Conservation (phyloP, 2,113 vertebrate species). For the Phrynosoma platyrhinos region DNA sequence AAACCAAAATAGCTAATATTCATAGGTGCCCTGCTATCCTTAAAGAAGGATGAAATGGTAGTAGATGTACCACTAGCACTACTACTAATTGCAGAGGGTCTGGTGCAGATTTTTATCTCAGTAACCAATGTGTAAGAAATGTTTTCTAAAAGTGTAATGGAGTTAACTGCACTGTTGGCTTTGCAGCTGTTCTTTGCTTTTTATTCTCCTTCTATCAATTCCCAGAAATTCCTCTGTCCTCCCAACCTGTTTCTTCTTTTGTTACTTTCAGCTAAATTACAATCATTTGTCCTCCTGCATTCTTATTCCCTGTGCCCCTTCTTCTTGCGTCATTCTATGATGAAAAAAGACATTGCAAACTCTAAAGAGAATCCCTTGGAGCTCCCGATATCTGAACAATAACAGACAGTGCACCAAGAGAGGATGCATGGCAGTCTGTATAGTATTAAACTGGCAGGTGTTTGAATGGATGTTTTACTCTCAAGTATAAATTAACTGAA, state of each 20-base stretch:
- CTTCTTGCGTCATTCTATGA: constrained; percentile 13
- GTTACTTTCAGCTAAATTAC: constrained; percentile 51
- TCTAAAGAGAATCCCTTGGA: constrained; percentile 52
- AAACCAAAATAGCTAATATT: not conserved
- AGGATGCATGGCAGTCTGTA: constrained; percentile 49
- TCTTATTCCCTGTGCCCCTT: constrained; percentile 25
- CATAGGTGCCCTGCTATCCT: not conserved
- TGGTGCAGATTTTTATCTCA: not conserved
- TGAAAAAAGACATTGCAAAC: constrained; percentile 55
- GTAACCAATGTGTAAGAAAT: not conserved
- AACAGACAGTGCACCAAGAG: constrained; percentile 40
- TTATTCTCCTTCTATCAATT: not conserved
- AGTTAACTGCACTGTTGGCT: rapidly evolving
- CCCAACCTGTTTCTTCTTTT: constrained; percentile 27
- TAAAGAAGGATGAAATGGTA: not conserved
- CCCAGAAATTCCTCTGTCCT: not conserved
- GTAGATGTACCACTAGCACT: no score
- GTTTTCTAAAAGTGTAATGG: not conserved
- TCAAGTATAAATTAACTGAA: constrained; percentile 23
- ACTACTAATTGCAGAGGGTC: not conserved
- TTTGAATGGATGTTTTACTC: not conserved
- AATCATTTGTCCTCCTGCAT: constrained; percentile 49
- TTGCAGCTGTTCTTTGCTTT: constrained; percentile 11
- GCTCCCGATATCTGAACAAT: constrained; percentile 44
- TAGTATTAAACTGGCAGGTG: constrained; percentile 41